phyloP scores from a whole-genome alignment of 2,797 vertebrate genomes.

The Brachyrhaphis roseni region DNA sequence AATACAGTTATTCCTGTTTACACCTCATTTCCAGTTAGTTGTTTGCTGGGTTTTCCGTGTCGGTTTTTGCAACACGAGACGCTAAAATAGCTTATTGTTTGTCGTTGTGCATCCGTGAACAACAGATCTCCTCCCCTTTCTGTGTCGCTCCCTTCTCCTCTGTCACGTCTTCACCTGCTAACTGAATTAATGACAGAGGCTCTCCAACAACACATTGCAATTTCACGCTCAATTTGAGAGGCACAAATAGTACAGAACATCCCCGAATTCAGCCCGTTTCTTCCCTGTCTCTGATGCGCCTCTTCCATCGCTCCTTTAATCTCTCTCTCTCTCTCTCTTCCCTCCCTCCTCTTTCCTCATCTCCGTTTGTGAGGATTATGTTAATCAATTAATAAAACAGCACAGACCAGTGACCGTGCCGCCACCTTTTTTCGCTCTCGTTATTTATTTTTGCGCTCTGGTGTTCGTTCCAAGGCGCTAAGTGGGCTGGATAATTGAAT shows the following conservation, averaged over 20 bases:
- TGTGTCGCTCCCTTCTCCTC: slow-evolving; percentile 11
- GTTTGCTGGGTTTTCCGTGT: slow-evolving; percentile 3
- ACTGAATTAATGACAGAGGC: slow-evolving; percentile 71
- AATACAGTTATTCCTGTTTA: slow-evolving; percentile 1
- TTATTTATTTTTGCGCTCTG: slow-evolving; percentile 42
- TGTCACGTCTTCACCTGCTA: slow-evolving; percentile 45
- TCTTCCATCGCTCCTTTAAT: slow-evolving; percentile 13
- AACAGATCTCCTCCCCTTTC: background rate
- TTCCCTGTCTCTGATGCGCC: slow-evolving; percentile 17
- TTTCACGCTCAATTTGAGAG: slow-evolving; percentile 80
- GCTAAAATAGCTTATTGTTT: slow-evolving; percentile 47
- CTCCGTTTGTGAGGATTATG: slow-evolving; percentile 51
- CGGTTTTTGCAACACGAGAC: background rate
- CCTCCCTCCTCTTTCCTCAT: slow-evolving; percentile 4
- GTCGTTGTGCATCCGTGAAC: slow-evolving; percentile 22
- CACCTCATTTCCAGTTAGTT: background rate
- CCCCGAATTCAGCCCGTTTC: slow-evolving; percentile 27
- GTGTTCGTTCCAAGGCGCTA: slow-evolving; percentile 43
- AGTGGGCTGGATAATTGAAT: slow-evolving; percentile 66
- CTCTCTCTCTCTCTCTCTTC: slow-evolving; percentile 2
- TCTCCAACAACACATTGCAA: slow-evolving; percentile 73
- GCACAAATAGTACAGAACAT: slow-evolving; percentile 71
- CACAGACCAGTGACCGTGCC: slow-evolving; percentile 39
- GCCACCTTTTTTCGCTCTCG: slow-evolving; percentile 21
- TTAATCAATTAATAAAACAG: slow-evolving; percentile 64